Percentiles rank a stretch among this genome's conserved stretches.
Conservation (phyloP, 2,888 invertebrate genomes). For the Cephus rjabovi region DNA sequence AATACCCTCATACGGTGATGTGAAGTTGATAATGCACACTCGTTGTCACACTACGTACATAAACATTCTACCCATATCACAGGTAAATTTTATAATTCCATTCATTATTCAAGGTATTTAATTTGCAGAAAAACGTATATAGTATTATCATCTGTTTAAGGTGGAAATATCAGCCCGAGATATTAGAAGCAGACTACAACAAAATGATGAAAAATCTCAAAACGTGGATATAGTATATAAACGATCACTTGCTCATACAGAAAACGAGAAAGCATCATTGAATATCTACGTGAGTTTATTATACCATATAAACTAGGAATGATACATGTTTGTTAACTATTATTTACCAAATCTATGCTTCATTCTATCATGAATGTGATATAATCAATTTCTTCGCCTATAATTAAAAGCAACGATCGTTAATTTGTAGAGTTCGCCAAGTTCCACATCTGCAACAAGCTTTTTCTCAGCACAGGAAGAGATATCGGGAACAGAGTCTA, state of each 20-base stretch:
- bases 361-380: not conserved
- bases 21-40: slow-evolving; percentile 69
- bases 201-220: slow-evolving; percentile 37
- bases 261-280: slow-evolving; percentile 35
- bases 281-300: slow-evolving; percentile 33
- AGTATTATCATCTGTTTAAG: slow-evolving; percentile 55
- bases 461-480: slow-evolving; percentile 56
- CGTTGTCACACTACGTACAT: slow-evolving; percentile 69
- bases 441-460: slow-evolving; percentile 48
- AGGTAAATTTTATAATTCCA: slow-evolving; percentile 60
- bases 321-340: not conserved
- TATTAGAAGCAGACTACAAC: slow-evolving; percentile 76
- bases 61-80: slow-evolving; percentile 71
- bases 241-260: slow-evolving; percentile 18
- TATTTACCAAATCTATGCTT: not conserved
- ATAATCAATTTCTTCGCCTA: not conserved
- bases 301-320: not conserved
- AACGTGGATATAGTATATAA: slow-evolving; percentile 17
- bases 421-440: slow-evolving; percentile 40
- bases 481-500: slow-evolving; percentile 12
- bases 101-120: not conserved
- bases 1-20: slow-evolving; percentile 72
- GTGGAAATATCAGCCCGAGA: slow-evolving; percentile 84
- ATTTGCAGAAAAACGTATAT: not conserved
- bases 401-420: not conserved